Evolutionary conservation across 2,113 vertebrate species (phyloP), one percentile per base, ranked within the genome.

Genomic region (Phocoena sinus): DNA sequence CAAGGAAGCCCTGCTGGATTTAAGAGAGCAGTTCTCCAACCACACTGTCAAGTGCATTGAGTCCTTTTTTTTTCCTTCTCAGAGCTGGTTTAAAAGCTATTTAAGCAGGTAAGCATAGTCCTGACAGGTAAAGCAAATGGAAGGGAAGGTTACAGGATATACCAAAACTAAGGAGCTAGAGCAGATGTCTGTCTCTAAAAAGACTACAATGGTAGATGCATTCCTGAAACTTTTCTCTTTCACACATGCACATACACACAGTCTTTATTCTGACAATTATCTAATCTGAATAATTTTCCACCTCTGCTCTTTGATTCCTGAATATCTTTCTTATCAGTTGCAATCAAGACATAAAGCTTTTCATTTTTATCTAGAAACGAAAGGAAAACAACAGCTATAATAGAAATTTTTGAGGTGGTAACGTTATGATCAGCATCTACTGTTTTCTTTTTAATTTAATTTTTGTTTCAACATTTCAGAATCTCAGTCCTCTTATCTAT

Each of bases 381-480:
- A 97, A 97, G 98, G 91, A 97, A 98, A 70, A 38, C n/a, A 70
- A 63, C 3, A 68, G 8, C 41, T 44, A 65, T n/a, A 10, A 26
- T 28, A 65, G 28, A 56, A 15, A 36, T 31, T 14, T 77, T 47
- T 76, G 41, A 63, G n/a, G n/a, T 67, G 68, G 3, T 20, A 50
- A 79, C 15, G 12, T 67, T 86, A 81, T 33, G 18, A 62, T 70
- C 14, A 21, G 17, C 15, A 73, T n/a, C 86, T 23, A 41, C 21
- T 86, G 25, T 93, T 89, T 93, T 91, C 41, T 70, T 93, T 89
- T 20, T 36, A 80, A 80, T 85, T 84, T 73, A 65, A 80, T 38
- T 68, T 70, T 73, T 86, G n/a, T 86, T 68, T 89, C 20, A 89
- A 28, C 18, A 44, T 4, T 65, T 95, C 36, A 70, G 36, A 2